Evolutionary conservation across 1,140 invertebrate genomes (phyloP).

Genomic region (Pinna nobilis): DNA sequence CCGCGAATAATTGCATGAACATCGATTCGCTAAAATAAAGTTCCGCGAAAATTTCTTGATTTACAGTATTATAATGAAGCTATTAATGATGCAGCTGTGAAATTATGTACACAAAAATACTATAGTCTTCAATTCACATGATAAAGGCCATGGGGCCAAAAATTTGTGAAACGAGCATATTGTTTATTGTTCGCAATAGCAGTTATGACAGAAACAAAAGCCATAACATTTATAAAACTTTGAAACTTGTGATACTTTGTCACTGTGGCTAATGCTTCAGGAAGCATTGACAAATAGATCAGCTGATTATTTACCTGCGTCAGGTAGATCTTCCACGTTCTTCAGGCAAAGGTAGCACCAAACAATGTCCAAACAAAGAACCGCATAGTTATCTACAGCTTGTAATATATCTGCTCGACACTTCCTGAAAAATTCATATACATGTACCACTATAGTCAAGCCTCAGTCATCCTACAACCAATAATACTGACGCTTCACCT

Average conservation of each 20-base stretch:
- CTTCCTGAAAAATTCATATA: conserved; percentile 73
- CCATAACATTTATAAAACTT: conserved; percentile 1
- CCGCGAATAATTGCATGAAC: no score
- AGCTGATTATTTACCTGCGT: conserved; percentile 76
- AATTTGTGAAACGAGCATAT: no score
- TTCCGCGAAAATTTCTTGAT: no score
- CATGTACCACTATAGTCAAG: not conserved
- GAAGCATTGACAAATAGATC: not conserved
- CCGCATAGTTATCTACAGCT: conserved; percentile 86
- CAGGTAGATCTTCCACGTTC: conserved; percentile 82
- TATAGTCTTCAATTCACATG: no score
- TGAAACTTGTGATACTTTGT: no score
- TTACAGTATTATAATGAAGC: no score
- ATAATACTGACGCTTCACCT: no score
- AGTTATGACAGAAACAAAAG: conserved; percentile 71
- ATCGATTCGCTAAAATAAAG: no score
- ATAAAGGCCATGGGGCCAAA: no score
- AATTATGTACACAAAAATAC: no score
- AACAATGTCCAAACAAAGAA: conserved; percentile 87
- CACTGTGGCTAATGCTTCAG: no score
- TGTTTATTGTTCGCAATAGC: conserved; percentile 76
- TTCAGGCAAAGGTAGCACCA: conserved; percentile 88
- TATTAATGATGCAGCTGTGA: no score
- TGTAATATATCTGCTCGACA: conserved; percentile 82
- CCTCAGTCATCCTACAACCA: conserved; percentile 87